Base-by-base conservation (phyloP, 2,888 invertebrate genomes). In the Protodeltote pygarga region DNA sequence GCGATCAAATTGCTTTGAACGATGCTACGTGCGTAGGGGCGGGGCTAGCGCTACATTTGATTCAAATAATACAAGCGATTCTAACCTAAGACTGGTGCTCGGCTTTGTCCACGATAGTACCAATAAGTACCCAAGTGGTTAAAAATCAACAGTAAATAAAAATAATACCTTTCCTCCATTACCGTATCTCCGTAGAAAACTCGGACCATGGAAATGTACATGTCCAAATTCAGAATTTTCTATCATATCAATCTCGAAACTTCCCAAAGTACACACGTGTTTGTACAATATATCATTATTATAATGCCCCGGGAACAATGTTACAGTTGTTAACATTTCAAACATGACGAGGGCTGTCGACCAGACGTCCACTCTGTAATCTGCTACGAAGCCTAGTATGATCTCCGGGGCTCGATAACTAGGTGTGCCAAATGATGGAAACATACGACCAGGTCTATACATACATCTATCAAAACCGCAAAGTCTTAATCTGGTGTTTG, bases 351-450 rank as follows among this genome's bases (percentile, higher is more conserved):
- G 25, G 0, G 77, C 89, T 0, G 80, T 75, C 0, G 86, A 63
- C 89, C 89, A 89, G 0, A 88, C 77, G 37, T 89, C 89, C 5
- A 87, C 67, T 21, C 69, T 69, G 45, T 65, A 77, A 17, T 71
- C 71, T 0, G 73, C 62, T 0, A 72, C 52, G 35, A 73, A 75
- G 1, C 87, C 86, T 6, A 89, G 51, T 27, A 89, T 85, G 0
- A 83, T 35, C 52, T 89, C 89, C 0, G 89, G 89, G 0, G 89
- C 73, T 1, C 86, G 71, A 49, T 89, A 89, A 33, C 39, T 65
- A 0, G 45, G 1, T 0, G 77, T 69, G 1, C 85, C 83, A 3
- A 71, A 57, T 21, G 63, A 67, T 1, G 80, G 75, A 0, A 54
- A 5, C 0, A 38, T 23, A 2, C 21, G 9, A 10, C 62, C 6